Conservation (phyloP, 2,888 invertebrate genomes). For the Acanthosepion pharaonis region DNA sequence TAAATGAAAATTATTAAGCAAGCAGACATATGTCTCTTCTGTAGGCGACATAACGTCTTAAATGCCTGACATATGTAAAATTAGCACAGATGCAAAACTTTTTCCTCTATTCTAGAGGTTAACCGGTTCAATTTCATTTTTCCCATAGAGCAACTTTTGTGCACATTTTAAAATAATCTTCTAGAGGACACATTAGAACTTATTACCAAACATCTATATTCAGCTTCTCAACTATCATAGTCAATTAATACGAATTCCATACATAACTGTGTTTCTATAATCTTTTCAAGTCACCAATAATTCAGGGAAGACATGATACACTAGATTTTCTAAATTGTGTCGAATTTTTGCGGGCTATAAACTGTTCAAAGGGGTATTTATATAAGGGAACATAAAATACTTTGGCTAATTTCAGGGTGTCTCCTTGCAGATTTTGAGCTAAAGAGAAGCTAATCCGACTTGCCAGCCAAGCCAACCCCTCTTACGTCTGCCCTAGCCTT, state of each 20-base stretch:
- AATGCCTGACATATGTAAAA: too few relatives aligned
- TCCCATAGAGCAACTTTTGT: background rate
- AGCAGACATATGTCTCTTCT: too few relatives aligned
- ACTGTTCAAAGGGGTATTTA: slow-evolving; percentile 21
- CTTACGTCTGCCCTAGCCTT: background rate
- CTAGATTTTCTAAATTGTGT: background rate
- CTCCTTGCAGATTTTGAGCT: slow-evolving; percentile 17
- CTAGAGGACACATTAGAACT: background rate
- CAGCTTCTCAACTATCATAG: background rate
- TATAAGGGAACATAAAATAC: slow-evolving; percentile 18
- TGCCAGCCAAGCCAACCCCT: background rate
- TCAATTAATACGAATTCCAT: background rate
- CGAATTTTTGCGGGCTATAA: background rate
- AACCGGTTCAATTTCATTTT: background rate
- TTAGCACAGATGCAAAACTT: too few relatives aligned
- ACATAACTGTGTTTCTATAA: background rate
- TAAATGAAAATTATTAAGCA: too few relatives aligned
- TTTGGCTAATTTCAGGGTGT: slow-evolving; percentile 9
- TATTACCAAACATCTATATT: background rate
- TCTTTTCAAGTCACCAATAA: background rate
- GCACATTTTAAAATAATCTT: background rate
- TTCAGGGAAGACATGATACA: slow-evolving; percentile 22
- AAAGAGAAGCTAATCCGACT: background rate
- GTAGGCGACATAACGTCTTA: too few relatives aligned
- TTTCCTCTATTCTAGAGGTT: background rate